Evolutionary conservation across 2,888 invertebrate genomes (phyloP).

Genomic region (Parnassius smintheus): DNA sequence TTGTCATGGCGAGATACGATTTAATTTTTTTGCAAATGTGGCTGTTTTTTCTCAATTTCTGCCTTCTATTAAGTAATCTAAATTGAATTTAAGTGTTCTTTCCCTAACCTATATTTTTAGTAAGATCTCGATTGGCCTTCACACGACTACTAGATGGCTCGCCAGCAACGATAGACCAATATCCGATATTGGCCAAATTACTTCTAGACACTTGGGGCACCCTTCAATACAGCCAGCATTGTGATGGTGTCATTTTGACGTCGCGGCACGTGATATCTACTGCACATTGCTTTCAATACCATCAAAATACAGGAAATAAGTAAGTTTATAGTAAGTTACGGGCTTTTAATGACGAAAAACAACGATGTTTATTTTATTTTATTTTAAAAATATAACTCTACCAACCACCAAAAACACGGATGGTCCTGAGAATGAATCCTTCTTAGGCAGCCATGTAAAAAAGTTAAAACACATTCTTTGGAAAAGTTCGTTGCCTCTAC

Average conservation of each 20-base stretch:
- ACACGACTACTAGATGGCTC: constrained; percentile 64
- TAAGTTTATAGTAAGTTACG: constrained; percentile 40
- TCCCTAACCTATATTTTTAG: constrained; percentile 39
- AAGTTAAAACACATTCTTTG: too few species aligned
- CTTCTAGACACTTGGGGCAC: constrained; percentile 64
- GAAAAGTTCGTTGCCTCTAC: too few species aligned
- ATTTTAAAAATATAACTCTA: too few species aligned
- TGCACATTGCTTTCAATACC: constrained; percentile 70
- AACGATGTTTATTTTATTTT: too few species aligned
- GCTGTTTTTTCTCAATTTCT: too few species aligned
- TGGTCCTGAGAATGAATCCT: too few species aligned
- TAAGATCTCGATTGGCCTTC: constrained; percentile 40
- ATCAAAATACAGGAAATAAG: constrained; percentile 58
- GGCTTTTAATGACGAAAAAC: too few species aligned
- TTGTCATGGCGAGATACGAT: too few species aligned
- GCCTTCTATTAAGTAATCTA: too few species aligned
- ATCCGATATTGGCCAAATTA: constrained; percentile 64
- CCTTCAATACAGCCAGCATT: constrained; percentile 60
- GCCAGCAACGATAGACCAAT: constrained; percentile 59
- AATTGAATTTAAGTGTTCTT: not conserved
- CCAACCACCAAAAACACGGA: too few species aligned
- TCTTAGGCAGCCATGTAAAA: too few species aligned
- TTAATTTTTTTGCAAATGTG: too few species aligned
- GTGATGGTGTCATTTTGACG: constrained; percentile 69
- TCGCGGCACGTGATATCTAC: constrained; percentile 65